Base-by-base conservation (phyloP, 2,113 vertebrate genomes). In the Psammodynastes pulverulentus region DNA sequence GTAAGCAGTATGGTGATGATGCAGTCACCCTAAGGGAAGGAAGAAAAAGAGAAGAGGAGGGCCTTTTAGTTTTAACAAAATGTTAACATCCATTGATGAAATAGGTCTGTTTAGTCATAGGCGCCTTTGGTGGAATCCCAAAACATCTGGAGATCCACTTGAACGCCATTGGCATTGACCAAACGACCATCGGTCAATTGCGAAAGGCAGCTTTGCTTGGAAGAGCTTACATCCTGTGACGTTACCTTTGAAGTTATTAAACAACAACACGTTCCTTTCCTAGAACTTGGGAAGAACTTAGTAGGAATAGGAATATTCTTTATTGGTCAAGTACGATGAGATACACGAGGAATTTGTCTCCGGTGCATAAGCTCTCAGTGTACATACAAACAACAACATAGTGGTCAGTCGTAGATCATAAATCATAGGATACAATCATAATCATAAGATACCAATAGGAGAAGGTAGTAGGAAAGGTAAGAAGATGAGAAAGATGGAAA, bases 1-100 rank as follows among this genome's bases (percentile, higher is more conserved):
- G 97, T 95, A 93, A 99, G 98, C 96, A 98, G 96, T 89, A 99
- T 98, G 1, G 98, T 98, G 95, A 99, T 97, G 93, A 99, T 96
- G 96, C 98, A 98, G 94, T 98, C 98, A 84, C 99, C 99, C 99
- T 99, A 91, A 53, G 94, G n/a, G 10, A n/a, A 91, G 0, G 89
- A 89, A 89, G 92, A 51, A 56, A 85, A 0, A 88, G 72, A 46
- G 34, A 4, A 87, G 91, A 79, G 94, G 52, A 46, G 4, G 87
- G 79, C 89, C 29, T 17, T n/a, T 10, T 3, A 7, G 91, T 51
- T 0, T 34, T 45, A n/a, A 13, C 54, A 24, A 26, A 26, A 58
- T 9, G 9, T 58, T 58, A 34, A 79, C 34, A 21, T 39, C 34
- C n/a, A 39, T 7, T 72, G n/a, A 34, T 17, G n/a, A 34, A 72